These are phyloP conservation scores for Elanus axillaris DNA, from an alignment of 2,113 vertebrate genomes.

Conservation along the genomic window DNA sequence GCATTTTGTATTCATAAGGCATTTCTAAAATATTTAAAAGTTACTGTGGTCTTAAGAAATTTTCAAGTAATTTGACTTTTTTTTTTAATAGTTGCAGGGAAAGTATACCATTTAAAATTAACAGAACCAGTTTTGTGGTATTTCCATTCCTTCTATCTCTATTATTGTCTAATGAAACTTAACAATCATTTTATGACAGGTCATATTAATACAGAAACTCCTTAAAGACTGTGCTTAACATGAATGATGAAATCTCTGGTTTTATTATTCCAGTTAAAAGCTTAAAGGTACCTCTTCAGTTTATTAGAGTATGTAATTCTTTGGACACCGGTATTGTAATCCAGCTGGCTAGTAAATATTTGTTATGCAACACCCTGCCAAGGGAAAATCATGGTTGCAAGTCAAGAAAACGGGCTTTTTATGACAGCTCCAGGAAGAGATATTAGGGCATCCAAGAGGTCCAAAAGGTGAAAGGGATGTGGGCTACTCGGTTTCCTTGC, in stretches of 20 bases:
- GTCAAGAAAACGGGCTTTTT: background rate
- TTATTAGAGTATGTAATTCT: background rate
- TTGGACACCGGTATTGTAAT: background rate
- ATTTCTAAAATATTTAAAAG: conserved; percentile 30
- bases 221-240: background rate
- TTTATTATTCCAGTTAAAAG: conserved; percentile 16
- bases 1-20: conserved; percentile 16
- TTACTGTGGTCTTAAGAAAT: background rate
- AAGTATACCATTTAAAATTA: background rate
- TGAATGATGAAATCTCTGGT: conserved; percentile 12
- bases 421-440: background rate
- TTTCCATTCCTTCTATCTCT: conserved; percentile 1
- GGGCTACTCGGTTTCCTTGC: background rate
- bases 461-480: background rate
- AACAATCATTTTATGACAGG: conserved; percentile 17
- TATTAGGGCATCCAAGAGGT: background rate
- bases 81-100: background rate
- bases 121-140: background rate
- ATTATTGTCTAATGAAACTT: conserved; percentile 18
- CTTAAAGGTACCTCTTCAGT: background rate
- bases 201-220: conserved; percentile 4
- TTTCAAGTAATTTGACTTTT: background rate
- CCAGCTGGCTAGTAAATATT: background rate
- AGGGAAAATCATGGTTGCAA: background rate
- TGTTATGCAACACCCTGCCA: background rate